A percentile compares a stretch with the other conserved stretches of the same genome.
Evolutionary conservation across 2,888 invertebrate genomes (phyloP).

Genomic region (Orthonychiurus folsomi): DNA sequence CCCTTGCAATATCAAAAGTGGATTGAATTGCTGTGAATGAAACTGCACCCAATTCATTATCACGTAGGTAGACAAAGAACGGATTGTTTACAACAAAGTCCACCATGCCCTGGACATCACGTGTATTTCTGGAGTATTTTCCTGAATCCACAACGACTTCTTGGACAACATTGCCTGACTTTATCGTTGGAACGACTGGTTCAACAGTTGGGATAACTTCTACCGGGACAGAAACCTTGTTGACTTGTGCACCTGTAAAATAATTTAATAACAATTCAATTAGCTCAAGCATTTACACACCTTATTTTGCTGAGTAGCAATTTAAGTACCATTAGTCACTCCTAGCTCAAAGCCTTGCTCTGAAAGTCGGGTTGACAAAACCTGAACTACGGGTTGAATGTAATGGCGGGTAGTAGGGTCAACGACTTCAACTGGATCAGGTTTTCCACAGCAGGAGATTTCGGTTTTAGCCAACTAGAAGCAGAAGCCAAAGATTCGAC

Average conservation of each 20-base stretch:
- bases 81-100: conserved; percentile 10
- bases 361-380: background rate
- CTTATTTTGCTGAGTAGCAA: background rate
- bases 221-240: background rate
- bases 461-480: background rate
- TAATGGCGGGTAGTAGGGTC: background rate
- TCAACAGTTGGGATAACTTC: background rate
- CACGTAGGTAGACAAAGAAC: conserved; percentile 11
- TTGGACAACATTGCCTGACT: background rate
- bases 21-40: conserved; percentile 8
- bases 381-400: conserved; percentile 9
- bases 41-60: conserved; percentile 5
- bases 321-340: conserved; percentile 7
- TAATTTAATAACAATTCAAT: background rate
- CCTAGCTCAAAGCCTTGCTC: background rate
- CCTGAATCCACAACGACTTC: background rate
- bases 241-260: background rate
- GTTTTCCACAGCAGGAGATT: background rate
- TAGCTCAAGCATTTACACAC: background rate
- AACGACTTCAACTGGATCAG: background rate
- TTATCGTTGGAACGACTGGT: background rate
- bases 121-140: background rate
- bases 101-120: background rate
- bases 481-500: background rate
- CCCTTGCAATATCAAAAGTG: background rate